Evolutionary conservation across 2,797 vertebrate species (phyloP), one percentile per base, ranked within the genome.

Genomic region (Percopsis omiscomaycus): DNA sequence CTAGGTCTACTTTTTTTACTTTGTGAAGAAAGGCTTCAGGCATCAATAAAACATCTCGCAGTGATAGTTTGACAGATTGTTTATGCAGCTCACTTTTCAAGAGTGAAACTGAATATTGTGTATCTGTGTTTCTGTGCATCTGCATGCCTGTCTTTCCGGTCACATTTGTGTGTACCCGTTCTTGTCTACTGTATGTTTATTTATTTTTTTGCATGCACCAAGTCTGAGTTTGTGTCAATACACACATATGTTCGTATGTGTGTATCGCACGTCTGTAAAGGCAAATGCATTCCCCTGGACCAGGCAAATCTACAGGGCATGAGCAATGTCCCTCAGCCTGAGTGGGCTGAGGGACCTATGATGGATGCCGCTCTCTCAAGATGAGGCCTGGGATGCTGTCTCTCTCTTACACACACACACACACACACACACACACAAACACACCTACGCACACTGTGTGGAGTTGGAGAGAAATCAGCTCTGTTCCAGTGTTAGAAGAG

Each of bases 331-430:
- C 60, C 55, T 85, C 71, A 76, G 77, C 66, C 65, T 83, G 76
- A 87, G 80, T 74, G 74, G 67, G 81, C n/a, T n/a, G n/a, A n/a
- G n/a, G n/a, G n/a, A 69, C 69, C 55, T 72, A 69, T 84, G 84
- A 89, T 88, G 73, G 77, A 85, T 87, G 70, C 63, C 68, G 61
- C 64, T 79, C 68, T 68, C 67, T 70, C 64, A 75, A 80, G 71
- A 82, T 79, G 74, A 79, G 69, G 69, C 77, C 64, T 64, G 53
- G 16, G 32, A 83, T 9, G 8, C 37, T 42, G 6, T 42, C 37
- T 42, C 37, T 37, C 37, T 37, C 37, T 37, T 9, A 2, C 37
- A 37, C 68, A 65, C 69, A 61, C 44, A 32, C 55, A 44, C 47
- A 42, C 16, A 15, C 14, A 15, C 59, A 44, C 61, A 55, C 55